These are phyloP conservation scores for Drosophila paulistorum DNA, from an alignment of 1,140 invertebrate species.

Conservation along the genomic window DNA sequence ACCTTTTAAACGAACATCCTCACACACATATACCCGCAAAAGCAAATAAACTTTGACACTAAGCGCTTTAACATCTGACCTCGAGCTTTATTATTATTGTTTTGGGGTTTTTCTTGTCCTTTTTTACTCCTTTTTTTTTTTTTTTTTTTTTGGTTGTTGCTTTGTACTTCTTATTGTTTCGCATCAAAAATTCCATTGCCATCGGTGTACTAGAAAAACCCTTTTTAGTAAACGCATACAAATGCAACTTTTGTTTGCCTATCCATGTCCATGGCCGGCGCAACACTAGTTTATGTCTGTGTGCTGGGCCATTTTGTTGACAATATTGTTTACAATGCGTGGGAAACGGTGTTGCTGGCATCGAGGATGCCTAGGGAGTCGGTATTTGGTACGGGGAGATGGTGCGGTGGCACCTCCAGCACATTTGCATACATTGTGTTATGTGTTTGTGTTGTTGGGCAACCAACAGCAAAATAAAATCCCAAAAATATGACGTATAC, in stretches of 20 bases:
- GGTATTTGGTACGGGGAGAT: not conserved
- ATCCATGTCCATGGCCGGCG: slow-evolving; percentile 18
- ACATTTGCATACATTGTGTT: slow-evolving; percentile 64
- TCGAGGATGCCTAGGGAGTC: too few species aligned
- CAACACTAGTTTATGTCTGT: slow-evolving; percentile 12
- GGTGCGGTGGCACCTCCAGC: slow-evolving; percentile 19
- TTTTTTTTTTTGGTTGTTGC: not conserved
- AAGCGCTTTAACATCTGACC: slow-evolving; percentile 73
- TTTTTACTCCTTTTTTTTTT: not conserved
- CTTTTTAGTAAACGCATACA: slow-evolving; percentile 59
- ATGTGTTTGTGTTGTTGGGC: slow-evolving; percentile 38
- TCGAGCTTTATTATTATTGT: slow-evolving; percentile 43
- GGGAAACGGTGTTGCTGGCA: not conserved
- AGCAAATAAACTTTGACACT: slow-evolving; percentile 65
- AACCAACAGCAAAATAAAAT: slow-evolving; percentile 36
- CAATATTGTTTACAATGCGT: slow-evolving; percentile 49
- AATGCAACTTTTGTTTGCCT: slow-evolving; percentile 56
- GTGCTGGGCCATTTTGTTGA: slow-evolving; percentile 55
- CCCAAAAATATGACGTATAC: slow-evolving; percentile 56
- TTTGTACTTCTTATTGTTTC: slow-evolving; percentile 27
- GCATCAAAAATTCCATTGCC: slow-evolving; percentile 64
- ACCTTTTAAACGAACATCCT: too few species aligned
- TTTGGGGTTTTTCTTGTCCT: not conserved
- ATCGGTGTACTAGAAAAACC: slow-evolving; percentile 31
- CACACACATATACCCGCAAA: slow-evolving; percentile 15